Evolutionary conservation across 1,140 invertebrate genomes (phyloP).

Genomic region (Planococcus citri): DNA sequence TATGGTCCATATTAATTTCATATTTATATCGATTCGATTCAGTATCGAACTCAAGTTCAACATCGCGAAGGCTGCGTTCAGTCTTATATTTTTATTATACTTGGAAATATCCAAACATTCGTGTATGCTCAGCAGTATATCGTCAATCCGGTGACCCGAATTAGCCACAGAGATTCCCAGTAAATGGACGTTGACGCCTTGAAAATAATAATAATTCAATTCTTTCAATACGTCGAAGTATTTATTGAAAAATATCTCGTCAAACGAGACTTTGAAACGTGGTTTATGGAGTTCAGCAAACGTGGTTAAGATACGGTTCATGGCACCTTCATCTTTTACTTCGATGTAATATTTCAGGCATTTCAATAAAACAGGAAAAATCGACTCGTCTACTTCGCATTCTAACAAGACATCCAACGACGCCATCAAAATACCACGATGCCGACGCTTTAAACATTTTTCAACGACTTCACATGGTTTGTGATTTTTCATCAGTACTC

Average conservation of each 20-base stretch:
- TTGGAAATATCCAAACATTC: not conserved
- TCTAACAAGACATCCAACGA: not conserved
- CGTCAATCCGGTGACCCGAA: not conserved
- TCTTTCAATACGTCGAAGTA: not conserved
- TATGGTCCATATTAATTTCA: not conserved
- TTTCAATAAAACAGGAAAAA: not conserved
- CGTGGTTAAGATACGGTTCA: not conserved
- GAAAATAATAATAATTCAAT: not conserved
- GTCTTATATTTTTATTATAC: conserved; percentile 3
- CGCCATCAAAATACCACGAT: not conserved
- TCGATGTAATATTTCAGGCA: not conserved
- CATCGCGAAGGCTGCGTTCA: not conserved
- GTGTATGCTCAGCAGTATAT: not conserved
- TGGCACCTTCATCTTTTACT: not conserved
- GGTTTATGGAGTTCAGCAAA: not conserved
- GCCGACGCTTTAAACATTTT: not conserved
- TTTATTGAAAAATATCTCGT: not conserved
- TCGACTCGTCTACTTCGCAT: not conserved
- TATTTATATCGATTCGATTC: not conserved
- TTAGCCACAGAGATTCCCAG: not conserved
- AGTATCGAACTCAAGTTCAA: not conserved
- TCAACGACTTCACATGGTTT: not conserved
- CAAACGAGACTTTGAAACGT: not conserved
- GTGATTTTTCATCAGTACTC: not conserved
- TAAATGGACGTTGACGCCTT: not conserved